Base-by-base conservation (phyloP, 1,140 invertebrate species). In the Drosophila pseudoobscura region DNA sequence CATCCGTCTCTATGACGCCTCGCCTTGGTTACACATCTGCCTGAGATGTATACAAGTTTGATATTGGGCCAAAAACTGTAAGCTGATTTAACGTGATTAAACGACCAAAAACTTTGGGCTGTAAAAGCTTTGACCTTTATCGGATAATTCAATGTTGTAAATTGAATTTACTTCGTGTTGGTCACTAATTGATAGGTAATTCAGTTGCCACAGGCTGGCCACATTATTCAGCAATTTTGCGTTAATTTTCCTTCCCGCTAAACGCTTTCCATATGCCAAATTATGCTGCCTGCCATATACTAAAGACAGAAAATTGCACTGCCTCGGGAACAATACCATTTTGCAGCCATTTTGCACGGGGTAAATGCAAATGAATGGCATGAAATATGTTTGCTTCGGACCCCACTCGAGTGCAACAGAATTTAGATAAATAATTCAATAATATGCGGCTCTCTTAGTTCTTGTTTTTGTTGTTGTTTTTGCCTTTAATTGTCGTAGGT, bases 171-270 rank as follows among this genome's bases (percentile, higher is more conserved):
- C 46, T 39, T 24, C 50, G 11, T 29, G 26, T 31, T 8, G 13
- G 52, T 59, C 57, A 60, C 50, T 80, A 80, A 80, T 80, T 82
- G 78, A 49, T 47, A 49, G 55, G 64, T 84, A 84, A 79, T 83
- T 63, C 60, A 60, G 46, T 71, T 83, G 66, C 66, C 64, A 6
- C 52, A 7, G 66, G 66, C 43, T 20, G 17, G n/a, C 35, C 35
- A 35, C 75, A 66, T 78, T 78, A 66, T 78, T 75, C 51, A 70
- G 69, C 62, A 62, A 62, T 58, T 77, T 46, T 43, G 7, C 22
- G 65, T 66, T 63, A 69, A 69, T 63, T 71, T 60, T 31, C 11
- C 35, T 26, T 8, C 7, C 53, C 58, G 46, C 78, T 75, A 66
- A 62, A 57, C 65, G 64, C 35, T 75, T 64, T 75, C 56, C 56